phyloP scores from a whole-genome alignment of 2,113 vertebrate genomes.

The Ciconia maguari region DNA sequence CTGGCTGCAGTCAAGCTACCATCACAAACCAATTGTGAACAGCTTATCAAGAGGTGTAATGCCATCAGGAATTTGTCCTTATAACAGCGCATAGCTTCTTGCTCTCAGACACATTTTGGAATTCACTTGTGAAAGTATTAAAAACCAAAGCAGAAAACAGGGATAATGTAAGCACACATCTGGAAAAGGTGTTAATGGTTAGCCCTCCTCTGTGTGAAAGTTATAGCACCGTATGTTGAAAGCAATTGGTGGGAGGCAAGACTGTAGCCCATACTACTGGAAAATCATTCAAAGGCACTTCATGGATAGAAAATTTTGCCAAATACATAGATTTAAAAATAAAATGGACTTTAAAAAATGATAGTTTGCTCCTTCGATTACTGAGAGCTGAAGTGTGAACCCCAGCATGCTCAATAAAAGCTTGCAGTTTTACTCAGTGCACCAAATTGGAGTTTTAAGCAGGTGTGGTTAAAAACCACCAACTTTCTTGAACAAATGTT shows the following conservation, averaged over 20 bases:
- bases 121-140: background rate
- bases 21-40: background rate
- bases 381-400: constrained; percentile 57
- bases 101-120: background rate
- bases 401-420: background rate
- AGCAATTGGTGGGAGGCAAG: constrained; percentile 59
- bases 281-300: constrained; percentile 82
- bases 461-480: background rate
- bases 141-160: constrained; percentile 33
- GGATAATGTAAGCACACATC: background rate
- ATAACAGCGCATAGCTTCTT: background rate
- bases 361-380: constrained; percentile 58
- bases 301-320: constrained; percentile 75
- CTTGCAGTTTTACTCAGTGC: background rate
- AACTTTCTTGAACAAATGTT: constrained; percentile 4
- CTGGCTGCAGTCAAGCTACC: background rate
- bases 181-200: constrained; percentile 26
- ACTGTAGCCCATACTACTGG: constrained; percentile 56
- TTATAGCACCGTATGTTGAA: constrained; percentile 77
- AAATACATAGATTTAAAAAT: constrained; percentile 64
- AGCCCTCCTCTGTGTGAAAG: constrained; percentile 66
- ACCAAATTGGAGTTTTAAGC: background rate
- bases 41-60: background rate
- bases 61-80: background rate
- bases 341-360: constrained; percentile 44